Conservation (phyloP, 1,140 invertebrate genomes). For the Pteromalus puparum region DNA sequence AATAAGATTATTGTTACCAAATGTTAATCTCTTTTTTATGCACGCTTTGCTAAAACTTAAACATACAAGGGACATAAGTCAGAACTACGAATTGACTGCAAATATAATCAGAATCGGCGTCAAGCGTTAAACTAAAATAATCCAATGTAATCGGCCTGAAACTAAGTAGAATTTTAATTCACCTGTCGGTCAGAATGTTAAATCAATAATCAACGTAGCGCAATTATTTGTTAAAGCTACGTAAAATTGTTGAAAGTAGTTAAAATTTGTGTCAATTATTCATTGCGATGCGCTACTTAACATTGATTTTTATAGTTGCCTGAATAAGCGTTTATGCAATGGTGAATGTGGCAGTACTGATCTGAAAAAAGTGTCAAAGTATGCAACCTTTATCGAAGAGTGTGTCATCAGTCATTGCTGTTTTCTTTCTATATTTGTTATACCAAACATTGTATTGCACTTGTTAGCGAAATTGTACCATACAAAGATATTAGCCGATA, state of each 20-base stretch:
- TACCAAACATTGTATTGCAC: constrained; percentile 63
- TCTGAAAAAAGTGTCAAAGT: constrained; percentile 26
- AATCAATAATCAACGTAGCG: constrained; percentile 16
- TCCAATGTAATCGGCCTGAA: constrained; percentile 9
- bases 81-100: background rate
- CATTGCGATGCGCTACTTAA: constrained; percentile 28
- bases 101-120: constrained; percentile 12
- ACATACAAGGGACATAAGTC: constrained; percentile 11
- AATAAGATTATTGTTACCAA: constrained; percentile 57
- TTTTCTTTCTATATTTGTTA: constrained; percentile 56
- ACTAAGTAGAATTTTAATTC: constrained; percentile 12
- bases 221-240: constrained; percentile 44
- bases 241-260: constrained; percentile 25
- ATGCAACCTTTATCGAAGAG: constrained; percentile 22
- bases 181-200: constrained; percentile 28
- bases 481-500: constrained; percentile 66
- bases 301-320: constrained; percentile 32
- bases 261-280: constrained; percentile 35
- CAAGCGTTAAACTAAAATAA: background rate
- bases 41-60: constrained; percentile 42
- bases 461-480: constrained; percentile 71
- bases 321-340: constrained; percentile 14
- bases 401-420: constrained; percentile 52
- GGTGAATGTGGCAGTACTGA: constrained; percentile 19
- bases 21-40: constrained; percentile 55